A percentile compares a stretch with the other conserved stretches of the same genome.
Conservation (phyloP, 2,113 vertebrate species). For the Emydura subglobosa region DNA sequence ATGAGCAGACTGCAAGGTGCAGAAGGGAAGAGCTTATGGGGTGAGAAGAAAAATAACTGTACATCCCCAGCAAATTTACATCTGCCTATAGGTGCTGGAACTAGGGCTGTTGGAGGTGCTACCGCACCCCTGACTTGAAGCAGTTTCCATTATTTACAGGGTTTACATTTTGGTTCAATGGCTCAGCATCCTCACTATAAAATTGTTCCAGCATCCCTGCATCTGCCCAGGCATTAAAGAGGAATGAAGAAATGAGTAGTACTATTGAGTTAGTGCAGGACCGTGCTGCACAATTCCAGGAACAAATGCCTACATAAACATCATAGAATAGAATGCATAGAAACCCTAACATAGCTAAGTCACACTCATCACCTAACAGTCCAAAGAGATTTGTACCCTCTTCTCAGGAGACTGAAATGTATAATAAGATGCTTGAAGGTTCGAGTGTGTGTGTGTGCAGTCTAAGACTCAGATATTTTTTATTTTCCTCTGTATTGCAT, state of each 20-base stretch:
- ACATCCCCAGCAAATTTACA: conserved; percentile 55
- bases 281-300: conserved; percentile 51
- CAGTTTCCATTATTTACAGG: too few relatives aligned
- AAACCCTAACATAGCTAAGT: conserved; percentile 52
- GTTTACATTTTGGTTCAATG: too few relatives aligned
- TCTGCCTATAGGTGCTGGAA: not conserved
- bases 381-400: not conserved
- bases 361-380: conserved; percentile 50
- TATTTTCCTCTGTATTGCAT: conserved; percentile 23
- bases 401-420: conserved; percentile 34
- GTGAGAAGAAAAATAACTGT: conserved; percentile 45
- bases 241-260: conserved; percentile 43
- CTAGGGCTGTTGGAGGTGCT: too few relatives aligned
- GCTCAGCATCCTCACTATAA: too few relatives aligned
- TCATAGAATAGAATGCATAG: conserved; percentile 48
- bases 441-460: conserved; percentile 18
- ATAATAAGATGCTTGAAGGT: conserved; percentile 30
- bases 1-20: conserved; percentile 17
- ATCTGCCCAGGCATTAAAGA: conserved; percentile 36
- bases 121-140: too few relatives aligned
- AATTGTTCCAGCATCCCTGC: too few relatives aligned
- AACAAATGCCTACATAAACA: conserved; percentile 51
- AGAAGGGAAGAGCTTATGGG: conserved; percentile 28
- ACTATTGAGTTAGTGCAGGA: conserved; percentile 41
- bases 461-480: not conserved